These are phyloP conservation scores for Noctua fimbriata DNA, from an alignment of 2,888 invertebrate species.

Conservation along the genomic window DNA sequence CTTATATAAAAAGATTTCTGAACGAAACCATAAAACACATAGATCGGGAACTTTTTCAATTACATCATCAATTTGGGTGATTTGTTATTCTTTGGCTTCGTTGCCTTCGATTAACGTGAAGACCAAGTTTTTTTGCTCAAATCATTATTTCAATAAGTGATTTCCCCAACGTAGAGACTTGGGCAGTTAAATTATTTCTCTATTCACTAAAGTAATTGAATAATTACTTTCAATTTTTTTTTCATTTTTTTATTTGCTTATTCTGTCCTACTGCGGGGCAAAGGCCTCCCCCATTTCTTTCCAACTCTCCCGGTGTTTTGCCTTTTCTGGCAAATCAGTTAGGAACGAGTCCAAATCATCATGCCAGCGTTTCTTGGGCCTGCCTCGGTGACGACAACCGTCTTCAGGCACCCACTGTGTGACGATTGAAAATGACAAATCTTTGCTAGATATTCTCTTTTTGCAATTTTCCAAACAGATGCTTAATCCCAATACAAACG, in stretches of 20 bases:
- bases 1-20: slow-evolving; percentile 13
- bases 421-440: too few relatives aligned
- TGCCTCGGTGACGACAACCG: too few relatives aligned
- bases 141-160: slow-evolving; percentile 8
- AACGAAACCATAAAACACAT: slow-evolving; percentile 24
- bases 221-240: not conserved
- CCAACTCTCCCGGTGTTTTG: too few relatives aligned
- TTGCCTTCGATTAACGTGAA: slow-evolving; percentile 6
- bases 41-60: slow-evolving; percentile 27
- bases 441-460: not conserved
- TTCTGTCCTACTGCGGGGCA: too few relatives aligned
- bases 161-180: not conserved
- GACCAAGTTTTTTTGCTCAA: not conserved
- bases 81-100: slow-evolving; percentile 26
- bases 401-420: too few relatives aligned
- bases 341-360: too few relatives aligned
- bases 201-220: not conserved
- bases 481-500: slow-evolving; percentile 16
- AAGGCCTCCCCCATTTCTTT: too few relatives aligned
- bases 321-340: too few relatives aligned
- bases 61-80: slow-evolving; percentile 21
- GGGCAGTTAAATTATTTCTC: not conserved
- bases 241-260: too few relatives aligned
- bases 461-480: slow-evolving; percentile 20
- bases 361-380: too few relatives aligned